Base-by-base conservation (phyloP, 2,888 invertebrate species). In the Drosophila meridiana region DNA sequence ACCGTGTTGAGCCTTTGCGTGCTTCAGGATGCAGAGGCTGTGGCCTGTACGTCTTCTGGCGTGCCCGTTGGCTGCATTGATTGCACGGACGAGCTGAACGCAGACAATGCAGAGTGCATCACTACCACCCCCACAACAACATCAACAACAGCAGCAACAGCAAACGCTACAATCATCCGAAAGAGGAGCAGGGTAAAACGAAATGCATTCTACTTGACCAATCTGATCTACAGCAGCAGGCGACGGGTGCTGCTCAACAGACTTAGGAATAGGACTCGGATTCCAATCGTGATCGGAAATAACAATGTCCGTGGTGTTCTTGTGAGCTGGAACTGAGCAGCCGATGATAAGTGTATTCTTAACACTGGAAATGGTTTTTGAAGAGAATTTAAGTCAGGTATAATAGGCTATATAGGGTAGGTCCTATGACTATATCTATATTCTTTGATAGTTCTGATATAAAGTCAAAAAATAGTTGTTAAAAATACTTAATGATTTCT, bases 21-120 rank as follows among this genome's bases (percentile, higher is more conserved):
- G 40, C 6, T 14, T 1, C 1, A 40, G 40, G 43, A 69, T 9
- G 63, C 47, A 20, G 43, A 38, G 14, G 64, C 64, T 13, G n/a
- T 74, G 14, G 40, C 40, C 40, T 40, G 69, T 45, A 30, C 26
- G 7, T 47, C 59, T 32, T 40, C 55, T 0, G 47, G 8, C 1
- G 2, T 34, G 20, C 75, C 68, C 2, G 13, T 9, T 3, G 57
- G 40, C 26, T 75, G 69, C 30, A 58, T 57, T 14, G 43, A 73
- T 50, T 64, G 68, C 47, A 3, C 14, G 47, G 34, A 45, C 28
- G 2, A 11, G 2, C 0, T 0, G 6, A 43, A 67, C 34, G 30
- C 2, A 14, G 6, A 9, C 7, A 4, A 53, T 1, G 28, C 4
- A 2, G 69, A 65, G 14, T 68, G 67, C 14, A 28, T 56, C 14